These are phyloP conservation scores for Sphinx pinastri DNA, from an alignment of 2,888 invertebrate species.

Conservation along the genomic window DNA sequence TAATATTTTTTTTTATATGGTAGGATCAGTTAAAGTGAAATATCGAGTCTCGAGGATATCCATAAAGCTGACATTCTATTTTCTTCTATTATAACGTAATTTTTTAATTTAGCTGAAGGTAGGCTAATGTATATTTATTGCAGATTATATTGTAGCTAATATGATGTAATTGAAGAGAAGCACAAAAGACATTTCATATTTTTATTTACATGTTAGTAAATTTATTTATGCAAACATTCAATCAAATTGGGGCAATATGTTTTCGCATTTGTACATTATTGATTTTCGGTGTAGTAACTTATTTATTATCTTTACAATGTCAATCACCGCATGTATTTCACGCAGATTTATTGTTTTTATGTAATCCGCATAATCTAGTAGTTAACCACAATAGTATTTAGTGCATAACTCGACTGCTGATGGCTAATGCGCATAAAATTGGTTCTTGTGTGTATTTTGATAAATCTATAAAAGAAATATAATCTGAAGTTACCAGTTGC, in stretches of 20 bases:
- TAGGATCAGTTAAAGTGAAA: constrained; percentile 1
- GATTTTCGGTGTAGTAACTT: constrained; percentile 26
- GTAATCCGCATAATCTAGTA: neutral
- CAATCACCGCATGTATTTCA: constrained; percentile 15
- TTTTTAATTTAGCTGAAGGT: constrained; percentile 56
- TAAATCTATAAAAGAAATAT: too few species aligned
- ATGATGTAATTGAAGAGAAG: constrained; percentile 48
- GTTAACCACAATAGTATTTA: neutral
- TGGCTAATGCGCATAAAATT: too few species aligned
- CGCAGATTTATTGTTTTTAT: neutral
- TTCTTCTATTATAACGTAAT: constrained; percentile 51
- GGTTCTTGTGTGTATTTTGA: too few species aligned
- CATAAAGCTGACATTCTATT: constrained; percentile 49
- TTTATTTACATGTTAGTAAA: constrained; percentile 67
- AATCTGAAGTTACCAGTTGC: too few species aligned
- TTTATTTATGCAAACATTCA: constrained; percentile 63
- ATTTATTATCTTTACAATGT: constrained; percentile 29
- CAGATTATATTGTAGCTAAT: constrained; percentile 64
- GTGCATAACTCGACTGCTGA: too few species aligned
- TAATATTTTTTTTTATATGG: constrained; percentile 39
- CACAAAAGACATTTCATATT: constrained; percentile 76
- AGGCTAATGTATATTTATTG: constrained; percentile 75
- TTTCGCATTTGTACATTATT: constrained; percentile 29
- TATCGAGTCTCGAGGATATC: constrained; percentile 18
- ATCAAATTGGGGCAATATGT: constrained; percentile 63